phyloP scores from a whole-genome alignment of 2,113 vertebrate species.

The Megatriorchis doriae region DNA sequence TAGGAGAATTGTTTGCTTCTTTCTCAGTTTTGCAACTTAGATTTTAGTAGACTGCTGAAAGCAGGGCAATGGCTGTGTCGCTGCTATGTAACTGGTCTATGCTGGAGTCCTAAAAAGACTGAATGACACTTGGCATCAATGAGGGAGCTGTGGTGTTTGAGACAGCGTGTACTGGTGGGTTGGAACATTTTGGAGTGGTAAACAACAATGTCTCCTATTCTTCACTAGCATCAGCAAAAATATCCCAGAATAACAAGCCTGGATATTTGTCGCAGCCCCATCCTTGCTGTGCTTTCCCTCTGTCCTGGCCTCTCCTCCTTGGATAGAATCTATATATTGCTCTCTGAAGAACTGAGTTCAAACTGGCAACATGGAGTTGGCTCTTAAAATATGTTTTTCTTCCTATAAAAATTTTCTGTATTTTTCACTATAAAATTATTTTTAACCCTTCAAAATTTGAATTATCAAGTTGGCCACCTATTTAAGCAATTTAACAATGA shows the following conservation, averaged over 20 bases:
- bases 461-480: background rate
- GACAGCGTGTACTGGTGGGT: background rate
- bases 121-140: background rate
- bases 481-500: background rate
- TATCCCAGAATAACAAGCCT: background rate
- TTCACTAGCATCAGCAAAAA: background rate
- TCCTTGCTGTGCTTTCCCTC: background rate
- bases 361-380: background rate
- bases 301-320: background rate
- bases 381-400: background rate
- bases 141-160: background rate
- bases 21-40: background rate
- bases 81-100: background rate
- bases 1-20: background rate
- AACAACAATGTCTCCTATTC: background rate
- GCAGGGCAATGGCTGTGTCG: background rate
- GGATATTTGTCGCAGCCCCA: fast-evolving
- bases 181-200: background rate
- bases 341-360: background rate
- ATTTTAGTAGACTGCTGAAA: background rate
- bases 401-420: background rate
- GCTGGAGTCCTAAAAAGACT: background rate
- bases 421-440: background rate
- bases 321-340: background rate
- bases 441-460: background rate